phyloP scores from a whole-genome alignment of 2,888 invertebrate species.

The Conus canariensis region DNA sequence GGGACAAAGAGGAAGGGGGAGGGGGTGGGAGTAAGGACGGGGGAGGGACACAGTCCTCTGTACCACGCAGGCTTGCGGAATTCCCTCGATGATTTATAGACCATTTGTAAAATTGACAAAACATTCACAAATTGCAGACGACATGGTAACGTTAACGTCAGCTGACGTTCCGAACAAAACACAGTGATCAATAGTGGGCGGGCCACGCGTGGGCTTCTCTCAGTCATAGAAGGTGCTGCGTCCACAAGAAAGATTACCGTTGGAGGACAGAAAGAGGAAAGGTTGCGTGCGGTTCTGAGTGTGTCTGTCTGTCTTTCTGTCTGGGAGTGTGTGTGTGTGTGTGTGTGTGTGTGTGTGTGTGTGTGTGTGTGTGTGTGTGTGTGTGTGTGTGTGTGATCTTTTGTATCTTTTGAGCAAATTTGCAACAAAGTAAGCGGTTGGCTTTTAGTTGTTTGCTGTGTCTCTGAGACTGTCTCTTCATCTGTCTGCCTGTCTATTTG shows the following conservation, averaged over 20 bases:
- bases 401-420: too few species aligned
- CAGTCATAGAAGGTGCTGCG: not conserved
- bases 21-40: not conserved
- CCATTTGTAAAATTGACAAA: constrained; percentile 36
- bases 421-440: too few species aligned
- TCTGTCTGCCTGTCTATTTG: not conserved
- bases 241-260: not conserved
- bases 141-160: constrained; percentile 28
- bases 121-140: constrained; percentile 37
- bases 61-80: not conserved
- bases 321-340: too few species aligned
- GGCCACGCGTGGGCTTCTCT: not conserved
- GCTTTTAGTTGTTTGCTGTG: not conserved
- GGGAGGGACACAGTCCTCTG: too few species aligned
- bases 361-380: constrained; percentile 1
- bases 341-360: not conserved
- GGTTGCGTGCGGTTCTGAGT: not conserved
- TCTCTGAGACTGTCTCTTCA: not conserved
- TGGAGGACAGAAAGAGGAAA: too few species aligned
- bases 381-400: not conserved
- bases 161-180: constrained; percentile 23
- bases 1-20: not conserved
- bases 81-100: constrained; percentile 1
- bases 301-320: not conserved
- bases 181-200: not conserved